Base-by-base conservation (phyloP, 2,888 invertebrate species). In the Listrodromus nycthemerus region DNA sequence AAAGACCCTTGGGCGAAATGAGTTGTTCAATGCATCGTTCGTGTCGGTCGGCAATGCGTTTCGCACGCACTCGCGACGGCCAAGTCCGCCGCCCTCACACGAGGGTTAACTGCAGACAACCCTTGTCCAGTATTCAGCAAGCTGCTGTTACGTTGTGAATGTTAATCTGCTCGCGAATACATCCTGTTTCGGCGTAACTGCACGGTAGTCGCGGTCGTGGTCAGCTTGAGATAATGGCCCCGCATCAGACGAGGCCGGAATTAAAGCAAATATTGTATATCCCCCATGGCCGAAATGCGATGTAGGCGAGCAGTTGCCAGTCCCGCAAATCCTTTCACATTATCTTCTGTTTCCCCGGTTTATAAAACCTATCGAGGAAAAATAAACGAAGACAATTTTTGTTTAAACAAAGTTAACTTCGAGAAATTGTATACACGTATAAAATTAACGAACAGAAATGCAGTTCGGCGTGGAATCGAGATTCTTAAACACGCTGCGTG, bases 161-260 rank as follows among this genome's bases (percentile, higher is more conserved):
- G 75, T 82, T 80, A 74, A 86, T 83, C 75, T 80, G 83, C 45
- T 83, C 71, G 66, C 74, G 70, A 69, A 71, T 80, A 81, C 73
- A 73, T 78, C 65, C 78, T 80, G 82, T 85, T 84, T 61, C 76
- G 63, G 24, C 73, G 55, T 70, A 83, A 77, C 67, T 37, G 37
- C 50, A 30, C 55, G 27, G 33, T 66, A 30, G 71, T 33, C 7
- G 16, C 19, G 63, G 21, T 45, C 65, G 76, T 82, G 84, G 80
- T 82, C 86, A 86, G 85, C 84, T 84, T 84, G 86, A 84, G 82
- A 79, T 85, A 84, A 86, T 82, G 82, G 80, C 65, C 24, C 48
- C 2, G 30, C 45, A 41, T 37, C 37, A 80, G 30, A 80, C 73
- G 63, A 70, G 76, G 65, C 33, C 21, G 65, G 45, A 83, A 77